Percentiles rank a stretch among this genome's conserved stretches.
Evolutionary conservation across 2,113 vertebrate genomes (phyloP).

Genomic region (Mystacornis crossleyi): DNA sequence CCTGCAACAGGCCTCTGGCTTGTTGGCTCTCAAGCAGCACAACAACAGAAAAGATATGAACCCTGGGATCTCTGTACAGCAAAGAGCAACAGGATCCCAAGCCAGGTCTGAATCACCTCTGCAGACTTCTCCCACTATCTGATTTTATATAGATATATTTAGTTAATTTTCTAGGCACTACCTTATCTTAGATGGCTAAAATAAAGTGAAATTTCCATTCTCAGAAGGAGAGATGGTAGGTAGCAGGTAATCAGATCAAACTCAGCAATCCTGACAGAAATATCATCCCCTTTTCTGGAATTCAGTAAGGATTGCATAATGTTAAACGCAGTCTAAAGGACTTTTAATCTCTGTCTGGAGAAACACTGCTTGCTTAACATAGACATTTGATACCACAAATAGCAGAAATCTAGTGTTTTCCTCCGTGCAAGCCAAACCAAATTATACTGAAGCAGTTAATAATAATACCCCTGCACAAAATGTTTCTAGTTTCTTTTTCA

Average conservation of each 20-base stretch:
- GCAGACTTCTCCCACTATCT: background rate
- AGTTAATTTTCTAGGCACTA: background rate
- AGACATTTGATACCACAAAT: background rate
- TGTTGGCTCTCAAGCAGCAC: background rate
- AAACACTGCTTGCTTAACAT: background rate
- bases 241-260: background rate
- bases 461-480: background rate
- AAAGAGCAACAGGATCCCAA: background rate
- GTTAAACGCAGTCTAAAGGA: background rate
- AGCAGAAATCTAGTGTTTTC: background rate
- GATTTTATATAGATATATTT: background rate
- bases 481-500: background rate
- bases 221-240: background rate
- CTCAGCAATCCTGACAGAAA: background rate
- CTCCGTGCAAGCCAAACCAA: background rate
- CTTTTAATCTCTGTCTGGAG: background rate
- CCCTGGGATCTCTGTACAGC: background rate
- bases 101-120: background rate
- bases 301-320: background rate
- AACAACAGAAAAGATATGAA: background rate
- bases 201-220: background rate
- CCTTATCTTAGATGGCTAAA: background rate
- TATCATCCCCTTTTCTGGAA: background rate
- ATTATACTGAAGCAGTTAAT: background rate
- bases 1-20: background rate